These are phyloP conservation scores for Sacculina carcini DNA, from an alignment of 2,888 invertebrate genomes.

Conservation along the genomic window DNA sequence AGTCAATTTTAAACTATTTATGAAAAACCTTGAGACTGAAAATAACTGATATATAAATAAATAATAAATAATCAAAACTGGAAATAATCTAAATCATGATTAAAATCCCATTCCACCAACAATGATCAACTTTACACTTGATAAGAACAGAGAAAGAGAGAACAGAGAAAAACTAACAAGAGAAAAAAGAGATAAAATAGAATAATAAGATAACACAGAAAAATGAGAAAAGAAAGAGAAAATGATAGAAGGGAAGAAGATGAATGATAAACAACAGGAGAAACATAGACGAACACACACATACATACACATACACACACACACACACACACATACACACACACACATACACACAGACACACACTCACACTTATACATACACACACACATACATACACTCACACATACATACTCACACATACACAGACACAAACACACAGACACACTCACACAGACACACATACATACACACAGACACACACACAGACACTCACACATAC, in stretches of 20 bases:
- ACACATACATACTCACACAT: neutral
- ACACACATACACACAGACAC: neutral
- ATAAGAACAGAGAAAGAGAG: neutral
- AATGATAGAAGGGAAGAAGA: neutral
- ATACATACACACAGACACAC: slow-evolving; percentile 25
- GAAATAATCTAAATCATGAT: neutral
- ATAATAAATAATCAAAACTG: neutral
- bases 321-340: neutral
- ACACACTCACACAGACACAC: neutral
- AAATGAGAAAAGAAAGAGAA: neutral
- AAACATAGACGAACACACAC: neutral
- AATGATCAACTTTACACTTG: neutral
- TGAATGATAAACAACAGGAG: neutral
- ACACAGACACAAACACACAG: slow-evolving; percentile 34
- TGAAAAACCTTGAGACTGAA: slow-evolving; percentile 13
- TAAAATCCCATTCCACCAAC: neutral
- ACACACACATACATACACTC: slow-evolving; percentile 9
- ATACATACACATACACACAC: neutral
- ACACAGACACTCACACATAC: slow-evolving; percentile 25
- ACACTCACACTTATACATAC: slow-evolving; percentile 52
- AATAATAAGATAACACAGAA: neutral
- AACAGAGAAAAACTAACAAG: neutral
- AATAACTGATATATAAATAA: slow-evolving; percentile 3
- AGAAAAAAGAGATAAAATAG: neutral
- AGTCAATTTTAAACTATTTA: too few relatives aligned